These are phyloP conservation scores for Glossosoma conforme DNA, from an alignment of 1,140 invertebrate genomes.

Conservation along the genomic window DNA sequence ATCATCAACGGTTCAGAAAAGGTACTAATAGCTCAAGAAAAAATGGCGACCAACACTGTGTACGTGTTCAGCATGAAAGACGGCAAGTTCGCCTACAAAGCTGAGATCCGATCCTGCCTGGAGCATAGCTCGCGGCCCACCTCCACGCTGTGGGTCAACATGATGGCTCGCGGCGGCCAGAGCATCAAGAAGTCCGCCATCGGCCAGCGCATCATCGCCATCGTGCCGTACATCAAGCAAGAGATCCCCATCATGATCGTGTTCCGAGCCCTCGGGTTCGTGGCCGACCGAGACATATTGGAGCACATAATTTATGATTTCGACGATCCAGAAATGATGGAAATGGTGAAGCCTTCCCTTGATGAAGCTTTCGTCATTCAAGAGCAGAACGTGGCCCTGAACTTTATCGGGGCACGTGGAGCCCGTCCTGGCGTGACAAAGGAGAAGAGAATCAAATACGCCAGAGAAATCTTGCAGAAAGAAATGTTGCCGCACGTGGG, in stretches of 20 bases:
- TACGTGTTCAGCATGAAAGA: conserved; percentile 99
- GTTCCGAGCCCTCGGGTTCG: conserved; percentile 94
- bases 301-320: conserved; percentile 99
- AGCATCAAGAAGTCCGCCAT: conserved; percentile 96
- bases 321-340: conserved; percentile 99
- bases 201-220: conserved; percentile 95
- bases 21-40: conserved; percentile 96
- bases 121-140: conserved; percentile 92
- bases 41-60: conserved; percentile 99
- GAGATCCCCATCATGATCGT: conserved; percentile 99
- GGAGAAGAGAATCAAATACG: conserved; percentile 98
- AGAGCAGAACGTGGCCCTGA: conserved; percentile 96
- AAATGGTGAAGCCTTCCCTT: conserved; percentile 98
- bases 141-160: conserved; percentile 97
- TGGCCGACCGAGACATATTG: conserved; percentile 96
- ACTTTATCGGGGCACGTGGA: conserved; percentile 96
- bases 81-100: conserved; percentile 96
- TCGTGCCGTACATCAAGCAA: conserved; percentile 97
- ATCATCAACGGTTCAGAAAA: conserved; percentile 96
- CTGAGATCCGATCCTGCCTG: conserved; percentile 93
- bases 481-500: conserved; percentile 99
- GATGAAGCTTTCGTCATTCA: conserved; percentile 99
- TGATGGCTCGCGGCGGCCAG: conserved; percentile 95
- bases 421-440: conserved; percentile 96
- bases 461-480: conserved; percentile 97